Percentiles rank a stretch among this genome's conserved stretches.
Evolutionary conservation across 1,140 invertebrate genomes (phyloP).

Genomic region (Archegozetes longisetosus): DNA sequence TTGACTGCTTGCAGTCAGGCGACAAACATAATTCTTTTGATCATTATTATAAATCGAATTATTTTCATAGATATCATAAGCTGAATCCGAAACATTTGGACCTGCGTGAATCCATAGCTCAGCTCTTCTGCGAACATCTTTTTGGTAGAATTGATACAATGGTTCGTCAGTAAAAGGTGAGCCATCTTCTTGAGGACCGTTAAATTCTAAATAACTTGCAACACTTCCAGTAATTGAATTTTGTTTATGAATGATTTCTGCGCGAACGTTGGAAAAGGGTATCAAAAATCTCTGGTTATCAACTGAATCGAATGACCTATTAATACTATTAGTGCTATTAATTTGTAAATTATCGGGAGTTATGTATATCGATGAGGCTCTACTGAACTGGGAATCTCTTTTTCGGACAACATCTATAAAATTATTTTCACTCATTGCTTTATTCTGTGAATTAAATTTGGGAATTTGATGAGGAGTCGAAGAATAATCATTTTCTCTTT

Average conservation of each 20-base stretch:
- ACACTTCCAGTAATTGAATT: neutral
- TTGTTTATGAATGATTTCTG: neutral
- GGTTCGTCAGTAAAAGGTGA: conserved; percentile 50
- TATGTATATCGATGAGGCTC: neutral
- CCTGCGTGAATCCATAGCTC: conserved; percentile 17
- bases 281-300: too few relatives aligned
- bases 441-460: too few relatives aligned
- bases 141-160: conserved; percentile 76
- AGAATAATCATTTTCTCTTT: too few relatives aligned
- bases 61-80: conserved; percentile 58
- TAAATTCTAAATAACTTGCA: neutral
- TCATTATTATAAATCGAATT: neutral
- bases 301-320: too few relatives aligned
- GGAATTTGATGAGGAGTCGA: too few relatives aligned
- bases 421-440: too few relatives aligned
- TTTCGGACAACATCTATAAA: too few relatives aligned
- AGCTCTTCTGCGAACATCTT: conserved; percentile 47
- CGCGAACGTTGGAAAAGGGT: neutral
- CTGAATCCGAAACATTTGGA: conserved; percentile 27
- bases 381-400: neutral
- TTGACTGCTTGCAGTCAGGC: conserved; percentile 27
- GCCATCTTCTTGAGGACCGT: conserved; percentile 14
- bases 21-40: conserved; percentile 27
- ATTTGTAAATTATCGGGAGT: neutral
- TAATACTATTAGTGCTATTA: neutral